These are phyloP conservation scores for Ormyrus nitidulus DNA, from an alignment of 2,888 invertebrate species.

Conservation along the genomic window DNA sequence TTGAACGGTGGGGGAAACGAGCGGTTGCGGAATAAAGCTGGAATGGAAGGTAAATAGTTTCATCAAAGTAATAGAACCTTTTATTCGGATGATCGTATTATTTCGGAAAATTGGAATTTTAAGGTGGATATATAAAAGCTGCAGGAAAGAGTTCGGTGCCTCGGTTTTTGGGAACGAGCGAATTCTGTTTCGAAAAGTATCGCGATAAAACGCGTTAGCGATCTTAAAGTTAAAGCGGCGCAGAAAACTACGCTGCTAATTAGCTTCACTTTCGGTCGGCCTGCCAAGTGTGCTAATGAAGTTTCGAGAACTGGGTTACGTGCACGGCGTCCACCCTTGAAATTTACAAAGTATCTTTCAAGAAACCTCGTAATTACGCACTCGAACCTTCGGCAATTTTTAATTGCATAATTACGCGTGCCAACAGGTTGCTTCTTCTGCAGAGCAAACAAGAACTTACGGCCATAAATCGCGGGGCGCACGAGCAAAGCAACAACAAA, in stretches of 20 bases:
- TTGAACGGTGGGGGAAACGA: conserved; percentile 3
- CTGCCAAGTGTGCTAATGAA: conserved; percentile 40
- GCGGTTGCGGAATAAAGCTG: background rate
- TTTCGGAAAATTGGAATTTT: too few relatives aligned
- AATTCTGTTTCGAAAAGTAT: too few relatives aligned
- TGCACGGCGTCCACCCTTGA: background rate
- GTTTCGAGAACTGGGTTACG: conserved; percentile 24
- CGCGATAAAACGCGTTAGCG: too few relatives aligned
- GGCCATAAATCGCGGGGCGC: too few relatives aligned
- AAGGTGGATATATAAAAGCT: too few relatives aligned
- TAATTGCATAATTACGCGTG: background rate
- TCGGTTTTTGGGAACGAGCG: too few relatives aligned
- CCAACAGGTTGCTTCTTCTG: too few relatives aligned
- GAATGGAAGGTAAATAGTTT: conserved; percentile 32
- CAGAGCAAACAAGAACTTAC: too few relatives aligned
- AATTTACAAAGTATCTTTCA: conserved; percentile 21
- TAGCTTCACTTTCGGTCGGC: conserved; percentile 29
- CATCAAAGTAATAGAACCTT: background rate
- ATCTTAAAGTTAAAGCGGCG: conserved; percentile 23
- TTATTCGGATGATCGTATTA: background rate
- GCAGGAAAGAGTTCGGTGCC: too few relatives aligned
- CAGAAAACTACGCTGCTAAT: conserved; percentile 42
- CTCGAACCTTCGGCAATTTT: background rate
- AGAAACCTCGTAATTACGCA: background rate
- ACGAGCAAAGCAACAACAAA: too few relatives aligned